These are phyloP conservation scores for Aleiodes alternator DNA, from an alignment of 2,888 invertebrate species.

Conservation along the genomic window DNA sequence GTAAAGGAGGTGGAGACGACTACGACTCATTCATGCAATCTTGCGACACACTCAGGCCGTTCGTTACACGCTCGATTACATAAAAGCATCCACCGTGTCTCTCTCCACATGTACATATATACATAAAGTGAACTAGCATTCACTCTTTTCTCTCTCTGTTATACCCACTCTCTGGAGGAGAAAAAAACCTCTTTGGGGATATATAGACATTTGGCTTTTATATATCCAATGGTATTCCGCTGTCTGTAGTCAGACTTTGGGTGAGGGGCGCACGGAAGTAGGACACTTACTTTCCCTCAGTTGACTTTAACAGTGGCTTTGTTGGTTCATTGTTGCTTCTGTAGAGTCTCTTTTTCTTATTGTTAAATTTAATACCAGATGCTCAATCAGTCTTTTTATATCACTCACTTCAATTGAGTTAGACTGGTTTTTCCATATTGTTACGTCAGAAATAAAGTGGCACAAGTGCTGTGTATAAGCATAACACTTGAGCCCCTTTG, in stretches of 20 bases:
- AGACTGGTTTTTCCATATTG: too few species aligned
- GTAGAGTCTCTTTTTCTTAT: neutral
- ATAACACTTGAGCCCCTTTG: too few species aligned
- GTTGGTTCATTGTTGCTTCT: constrained; percentile 39
- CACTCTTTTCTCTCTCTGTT: constrained; percentile 14
- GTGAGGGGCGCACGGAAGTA: constrained; percentile 61
- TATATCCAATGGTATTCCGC: constrained; percentile 17
- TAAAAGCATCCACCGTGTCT: constrained; percentile 61
- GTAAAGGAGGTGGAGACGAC: constrained; percentile 47
- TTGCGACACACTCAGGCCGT: constrained; percentile 65
- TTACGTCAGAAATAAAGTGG: too few species aligned
- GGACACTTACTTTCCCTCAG: constrained; percentile 69
- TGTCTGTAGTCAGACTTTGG: constrained; percentile 26
- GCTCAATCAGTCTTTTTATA: neutral
- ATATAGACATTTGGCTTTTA: constrained; percentile 8
- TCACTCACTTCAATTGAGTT: too few species aligned
- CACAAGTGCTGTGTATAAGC: too few species aligned
- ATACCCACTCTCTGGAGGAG: constrained; percentile 15
- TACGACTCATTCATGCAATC: constrained; percentile 69
- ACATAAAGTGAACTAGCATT: constrained; percentile 18
- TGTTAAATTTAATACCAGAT: constrained; percentile 1
- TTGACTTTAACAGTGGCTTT: constrained; percentile 26
- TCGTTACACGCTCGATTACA: constrained; percentile 68
- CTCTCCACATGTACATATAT: constrained; percentile 51
- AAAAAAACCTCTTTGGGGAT: too few species aligned